These are phyloP conservation scores for Tetanocera ferruginea DNA, from an alignment of 2,888 invertebrate species.

Conservation along the genomic window DNA sequence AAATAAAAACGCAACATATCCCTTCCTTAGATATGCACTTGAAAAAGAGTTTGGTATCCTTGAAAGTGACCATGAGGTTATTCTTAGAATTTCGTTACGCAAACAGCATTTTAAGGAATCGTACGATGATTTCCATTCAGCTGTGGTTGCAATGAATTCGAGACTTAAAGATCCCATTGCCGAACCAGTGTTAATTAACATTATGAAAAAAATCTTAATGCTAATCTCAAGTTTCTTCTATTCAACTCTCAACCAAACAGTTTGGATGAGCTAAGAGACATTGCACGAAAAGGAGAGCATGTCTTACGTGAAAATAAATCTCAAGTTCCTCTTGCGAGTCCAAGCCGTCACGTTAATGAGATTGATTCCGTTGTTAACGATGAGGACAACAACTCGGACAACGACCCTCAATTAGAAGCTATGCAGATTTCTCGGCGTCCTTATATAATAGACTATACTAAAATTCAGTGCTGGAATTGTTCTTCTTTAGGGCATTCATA, in stretches of 20 bases:
- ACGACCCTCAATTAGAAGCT: conserved; percentile 11
- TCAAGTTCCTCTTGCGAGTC: not conserved
- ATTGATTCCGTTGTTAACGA: not conserved
- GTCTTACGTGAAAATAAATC: too few relatives aligned
- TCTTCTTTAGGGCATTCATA: conserved; percentile 15
- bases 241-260: not conserved
- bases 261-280: not conserved
- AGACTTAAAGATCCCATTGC: too few relatives aligned
- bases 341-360: conserved; percentile 7
- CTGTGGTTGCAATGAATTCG: too few relatives aligned
- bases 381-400: not conserved
- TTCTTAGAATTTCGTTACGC: too few relatives aligned
- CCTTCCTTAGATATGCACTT: too few relatives aligned
- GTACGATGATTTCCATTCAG: too few relatives aligned
- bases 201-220: not conserved
- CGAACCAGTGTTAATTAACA: not conserved
- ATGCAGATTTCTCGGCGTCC: not conserved
- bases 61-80: too few relatives aligned
- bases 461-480: conserved; percentile 25
- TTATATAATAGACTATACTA: not conserved
- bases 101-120: too few relatives aligned
- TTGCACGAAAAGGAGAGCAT: too few relatives aligned
- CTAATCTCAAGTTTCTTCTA: not conserved
- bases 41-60: too few relatives aligned
- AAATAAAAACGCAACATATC: too few relatives aligned